Conservation (phyloP, 2,888 invertebrate genomes). For the Drosophila neonasuta region DNA sequence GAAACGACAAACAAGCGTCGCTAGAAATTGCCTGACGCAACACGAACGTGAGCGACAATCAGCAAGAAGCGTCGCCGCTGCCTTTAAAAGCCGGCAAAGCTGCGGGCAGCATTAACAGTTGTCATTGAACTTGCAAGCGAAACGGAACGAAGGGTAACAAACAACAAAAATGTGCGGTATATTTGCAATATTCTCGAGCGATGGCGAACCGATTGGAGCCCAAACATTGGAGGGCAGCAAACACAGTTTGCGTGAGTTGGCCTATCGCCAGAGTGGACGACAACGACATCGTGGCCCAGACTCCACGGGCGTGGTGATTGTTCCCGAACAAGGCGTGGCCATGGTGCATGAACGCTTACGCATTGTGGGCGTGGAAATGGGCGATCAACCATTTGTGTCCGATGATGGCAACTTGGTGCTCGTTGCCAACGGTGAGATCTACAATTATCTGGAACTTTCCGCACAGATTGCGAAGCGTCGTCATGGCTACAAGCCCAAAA, state of each 20-base stretch:
- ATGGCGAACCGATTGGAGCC: conserved; percentile 68
- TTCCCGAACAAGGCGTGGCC: conserved; percentile 77
- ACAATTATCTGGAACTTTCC: conserved; percentile 80
- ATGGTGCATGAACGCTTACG: conserved; percentile 80
- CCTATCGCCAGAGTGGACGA: conserved; percentile 79
- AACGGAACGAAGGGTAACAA: conserved; percentile 6
- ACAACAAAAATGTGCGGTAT: conserved; percentile 80
- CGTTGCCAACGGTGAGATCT: conserved; percentile 82
- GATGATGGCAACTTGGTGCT: conserved; percentile 75
- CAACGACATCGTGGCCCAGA: conserved; percentile 82
- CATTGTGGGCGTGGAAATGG: conserved; percentile 79
- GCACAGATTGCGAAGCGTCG: conserved; percentile 77
- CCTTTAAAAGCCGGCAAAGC: conserved; percentile 25
- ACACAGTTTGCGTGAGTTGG: conserved; percentile 78
- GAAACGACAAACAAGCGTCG: not conserved
- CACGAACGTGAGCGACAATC: not conserved
- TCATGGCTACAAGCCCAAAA: conserved; percentile 77
- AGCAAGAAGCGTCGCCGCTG: not conserved
- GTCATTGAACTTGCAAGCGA: conserved; percentile 13
- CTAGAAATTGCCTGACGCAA: conserved; percentile 33
- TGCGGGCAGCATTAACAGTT: conserved; percentile 18
- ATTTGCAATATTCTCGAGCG: conserved; percentile 80
- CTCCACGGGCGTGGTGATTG: conserved; percentile 76
- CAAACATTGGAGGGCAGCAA: conserved; percentile 64
- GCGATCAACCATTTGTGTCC: conserved; percentile 80